Evolutionary conservation across 2,888 invertebrate genomes (phyloP).

Genomic region (Drosophila mettleri): DNA sequence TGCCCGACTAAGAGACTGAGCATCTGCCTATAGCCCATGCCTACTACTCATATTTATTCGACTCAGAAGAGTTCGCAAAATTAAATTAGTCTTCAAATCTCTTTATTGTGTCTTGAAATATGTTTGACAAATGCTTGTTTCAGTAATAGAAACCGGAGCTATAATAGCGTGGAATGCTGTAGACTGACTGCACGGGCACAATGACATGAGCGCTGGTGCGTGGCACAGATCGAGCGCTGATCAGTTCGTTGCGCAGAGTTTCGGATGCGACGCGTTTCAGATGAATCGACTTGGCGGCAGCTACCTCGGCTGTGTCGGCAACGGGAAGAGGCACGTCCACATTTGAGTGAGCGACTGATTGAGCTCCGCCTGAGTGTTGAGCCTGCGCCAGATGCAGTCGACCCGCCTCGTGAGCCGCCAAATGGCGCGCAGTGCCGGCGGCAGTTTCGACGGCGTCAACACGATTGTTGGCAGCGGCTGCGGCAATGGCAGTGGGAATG

Average conservation of each 20-base stretch:
- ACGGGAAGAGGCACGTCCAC: conserved; percentile 73
- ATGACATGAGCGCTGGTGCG: conserved; percentile 53
- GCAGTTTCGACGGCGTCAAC: conserved; percentile 74
- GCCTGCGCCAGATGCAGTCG: conserved; percentile 69
- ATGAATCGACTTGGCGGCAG: conserved; percentile 73
- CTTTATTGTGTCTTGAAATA: conserved; percentile 36
- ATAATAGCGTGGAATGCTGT: conserved; percentile 60
- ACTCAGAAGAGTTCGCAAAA: too few species aligned
- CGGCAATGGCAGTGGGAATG: conserved; percentile 3
- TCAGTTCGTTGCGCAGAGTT: conserved; percentile 64
- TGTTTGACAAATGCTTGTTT: conserved; percentile 21
- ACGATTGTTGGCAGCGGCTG: conserved; percentile 21
- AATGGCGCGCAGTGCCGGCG: conserved; percentile 74
- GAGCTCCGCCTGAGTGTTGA: conserved; percentile 38
- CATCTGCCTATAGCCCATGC: too few species aligned
- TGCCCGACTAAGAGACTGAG: too few species aligned
- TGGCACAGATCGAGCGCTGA: conserved; percentile 31
- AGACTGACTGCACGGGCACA: conserved; percentile 54
- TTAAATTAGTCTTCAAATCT: conserved; percentile 14
- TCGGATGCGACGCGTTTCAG: conserved; percentile 72
- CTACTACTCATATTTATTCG: too few species aligned
- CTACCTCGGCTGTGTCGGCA: conserved; percentile 84
- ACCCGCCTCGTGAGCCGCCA: conserved; percentile 76
- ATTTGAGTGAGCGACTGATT: conserved; percentile 44
- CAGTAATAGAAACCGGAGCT: conserved; percentile 65